Evolutionary conservation across 2,888 invertebrate genomes (phyloP).

Genomic region (Aelia acuminata): DNA sequence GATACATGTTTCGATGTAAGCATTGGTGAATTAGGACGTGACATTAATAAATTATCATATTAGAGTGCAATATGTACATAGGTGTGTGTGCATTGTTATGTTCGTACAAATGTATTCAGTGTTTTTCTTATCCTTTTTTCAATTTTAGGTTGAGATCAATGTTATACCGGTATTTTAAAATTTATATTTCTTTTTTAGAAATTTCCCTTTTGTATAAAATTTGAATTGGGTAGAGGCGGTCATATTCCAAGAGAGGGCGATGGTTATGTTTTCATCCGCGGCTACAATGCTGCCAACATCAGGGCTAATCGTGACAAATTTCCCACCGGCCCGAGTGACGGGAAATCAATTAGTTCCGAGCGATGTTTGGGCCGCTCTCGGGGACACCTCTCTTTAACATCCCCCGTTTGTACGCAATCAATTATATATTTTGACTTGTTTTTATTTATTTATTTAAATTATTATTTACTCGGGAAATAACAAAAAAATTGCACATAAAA

Average conservation of each 20-base stretch:
- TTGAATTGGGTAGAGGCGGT: neutral
- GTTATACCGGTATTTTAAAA: too few species aligned
- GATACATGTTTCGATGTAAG: too few species aligned
- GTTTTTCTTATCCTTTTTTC: too few species aligned
- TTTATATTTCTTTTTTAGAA: neutral
- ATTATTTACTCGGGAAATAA: neutral
- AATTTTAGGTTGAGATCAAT: too few species aligned
- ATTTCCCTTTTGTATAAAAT: neutral
- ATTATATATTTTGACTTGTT: neutral
- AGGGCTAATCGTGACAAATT: conserved; percentile 50
- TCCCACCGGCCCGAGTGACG: conserved; percentile 48
- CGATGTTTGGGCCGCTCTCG: conserved; percentile 22
- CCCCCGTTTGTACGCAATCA: neutral
- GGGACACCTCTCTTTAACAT: conserved; percentile 24
- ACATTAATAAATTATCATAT: too few species aligned
- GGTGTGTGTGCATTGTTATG: too few species aligned
- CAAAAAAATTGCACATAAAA: too few species aligned
- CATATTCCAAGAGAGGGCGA: conserved; percentile 6
- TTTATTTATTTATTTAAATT: neutral
- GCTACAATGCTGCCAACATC: conserved; percentile 48
- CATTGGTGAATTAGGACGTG: too few species aligned
- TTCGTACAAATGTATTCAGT: too few species aligned
- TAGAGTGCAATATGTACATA: too few species aligned
- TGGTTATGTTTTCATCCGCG: conserved; percentile 48
- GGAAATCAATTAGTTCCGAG: conserved; percentile 47